Percentiles rank a stretch among this genome's conserved stretches.
phyloP scores from a whole-genome alignment of 2,797 vertebrate species.

The Sphaeramia orbicularis region DNA sequence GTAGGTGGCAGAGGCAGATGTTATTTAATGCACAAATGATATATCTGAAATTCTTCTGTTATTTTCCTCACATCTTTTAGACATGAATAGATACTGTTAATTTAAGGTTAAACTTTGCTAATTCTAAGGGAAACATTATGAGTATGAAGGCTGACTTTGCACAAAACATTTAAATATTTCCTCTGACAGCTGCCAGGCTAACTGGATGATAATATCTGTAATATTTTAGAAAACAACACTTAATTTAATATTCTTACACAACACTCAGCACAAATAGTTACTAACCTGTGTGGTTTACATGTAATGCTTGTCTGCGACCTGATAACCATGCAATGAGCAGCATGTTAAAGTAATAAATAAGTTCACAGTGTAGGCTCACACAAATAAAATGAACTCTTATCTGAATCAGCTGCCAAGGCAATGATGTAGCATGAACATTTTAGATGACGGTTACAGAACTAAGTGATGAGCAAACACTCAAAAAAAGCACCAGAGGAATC shows the following conservation, averaged over 20 bases:
- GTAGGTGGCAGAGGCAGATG: constrained; percentile 7
- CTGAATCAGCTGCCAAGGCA: constrained; percentile 43
- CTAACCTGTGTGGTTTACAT: constrained; percentile 20
- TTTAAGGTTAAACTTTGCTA: too few species aligned
- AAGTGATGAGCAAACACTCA: constrained; percentile 21
- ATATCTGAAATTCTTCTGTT: not conserved
- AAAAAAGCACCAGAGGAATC: constrained; percentile 31
- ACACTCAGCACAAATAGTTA: constrained; percentile 18
- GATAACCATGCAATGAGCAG: constrained; percentile 13
- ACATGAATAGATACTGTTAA: constrained; percentile 2
- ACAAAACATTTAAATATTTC: not conserved
- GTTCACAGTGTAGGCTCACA: constrained; percentile 16
- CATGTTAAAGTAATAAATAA: constrained; percentile 54
- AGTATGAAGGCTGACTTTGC: too few species aligned
- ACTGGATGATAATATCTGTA: not conserved
- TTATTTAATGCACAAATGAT: not conserved
- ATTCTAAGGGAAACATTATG: too few species aligned
- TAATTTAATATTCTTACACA: constrained; percentile 26
- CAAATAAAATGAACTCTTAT: constrained; percentile 11
- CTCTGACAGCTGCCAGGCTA: constrained; percentile 14
- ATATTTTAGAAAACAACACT: constrained; percentile 6
- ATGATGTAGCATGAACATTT: constrained; percentile 7
- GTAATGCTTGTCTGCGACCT: constrained; percentile 10
- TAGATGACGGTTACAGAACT: constrained; percentile 14
- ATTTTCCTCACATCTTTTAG: constrained; percentile 1